Base-by-base conservation (phyloP, 2,888 invertebrate species). In the Zelleria hepariella region DNA sequence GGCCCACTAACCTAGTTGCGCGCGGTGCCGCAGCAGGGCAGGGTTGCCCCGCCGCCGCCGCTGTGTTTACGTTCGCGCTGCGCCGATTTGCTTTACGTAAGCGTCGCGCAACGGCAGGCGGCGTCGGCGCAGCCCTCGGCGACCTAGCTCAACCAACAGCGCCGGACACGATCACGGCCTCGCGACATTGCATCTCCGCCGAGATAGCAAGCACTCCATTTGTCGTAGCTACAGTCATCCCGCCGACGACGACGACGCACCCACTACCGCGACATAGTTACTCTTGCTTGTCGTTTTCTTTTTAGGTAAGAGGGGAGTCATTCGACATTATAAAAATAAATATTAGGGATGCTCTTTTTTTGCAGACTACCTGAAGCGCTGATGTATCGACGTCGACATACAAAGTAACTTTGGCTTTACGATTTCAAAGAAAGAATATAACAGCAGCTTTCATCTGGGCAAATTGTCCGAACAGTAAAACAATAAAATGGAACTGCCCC, bases 1-100 rank as follows among this genome's bases (percentile, higher is more conserved):
- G 93, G 92, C 94, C 94, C 91, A 94, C 93, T 94, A 93, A 94
- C 94, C 94, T 91, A 94, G 91, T 93, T 94, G 91, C 91, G 87
- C 85, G 86, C 90, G 89, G 90, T 86, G 90, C 91, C 91, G 89
- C 90, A 90, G 86, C 86, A 90, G 86, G 85, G 86, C 85, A 87
- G 89, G 86, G 89, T 86, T 88, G 89, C 83, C 86, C 79, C 80
- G 74, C 74, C 80, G 75, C 73, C 73, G 74, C 68, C 68, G 68
- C 67, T 69, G 78, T 83, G 85, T 87, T 86, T 85, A 86, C 80
- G 77, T 83, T 82, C 77, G 78, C 75, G 75, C 71, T 27, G 48
- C 57, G 58, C 48, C 27, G 32, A 27, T 24, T 42, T 23, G 48
- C 55, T 53, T 55, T 54, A 55, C 59, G 59, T 56, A 56, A 59